A percentile compares a stretch with the other conserved stretches of the same genome.
Evolutionary conservation across 2,888 invertebrate species (phyloP).

Genomic region (Lordiphosa fenestrarum): DNA sequence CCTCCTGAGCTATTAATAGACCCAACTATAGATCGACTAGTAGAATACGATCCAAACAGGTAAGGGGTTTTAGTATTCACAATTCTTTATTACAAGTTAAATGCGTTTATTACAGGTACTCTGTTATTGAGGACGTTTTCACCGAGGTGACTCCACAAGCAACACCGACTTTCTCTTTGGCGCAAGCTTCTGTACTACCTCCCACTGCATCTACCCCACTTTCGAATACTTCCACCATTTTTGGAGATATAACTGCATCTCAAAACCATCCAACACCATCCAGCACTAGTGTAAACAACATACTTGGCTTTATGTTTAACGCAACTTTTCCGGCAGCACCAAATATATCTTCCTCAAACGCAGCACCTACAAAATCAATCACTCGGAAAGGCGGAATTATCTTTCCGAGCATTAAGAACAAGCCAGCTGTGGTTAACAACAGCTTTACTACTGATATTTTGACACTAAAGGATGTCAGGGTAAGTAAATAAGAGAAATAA

Average conservation of each 20-base stretch:
- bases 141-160: conserved; percentile 71
- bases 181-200: conserved; percentile 7
- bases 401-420: conserved; percentile 95
- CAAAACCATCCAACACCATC: conserved; percentile 38
- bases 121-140: conserved; percentile 76
- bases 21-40: conserved; percentile 89
- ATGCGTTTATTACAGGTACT: conserved; percentile 64
- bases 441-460: conserved; percentile 90
- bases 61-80: conserved; percentile 73
- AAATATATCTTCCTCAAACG: conserved; percentile 37
- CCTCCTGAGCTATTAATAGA: conserved; percentile 88
- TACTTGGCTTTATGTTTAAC: conserved; percentile 29
- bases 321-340: conserved; percentile 25
- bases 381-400: conserved; percentile 90
- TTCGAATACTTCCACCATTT: conserved; percentile 18
- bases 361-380: conserved; percentile 78
- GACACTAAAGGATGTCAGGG: conserved; percentile 91
- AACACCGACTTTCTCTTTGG: conserved; percentile 25
- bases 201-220: conserved; percentile 12
- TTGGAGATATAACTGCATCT: conserved; percentile 6
- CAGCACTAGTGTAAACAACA: conserved; percentile 31
- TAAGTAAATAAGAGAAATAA: conserved; percentile 80
- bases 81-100: not conserved
- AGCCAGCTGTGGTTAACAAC: conserved; percentile 91
- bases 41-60: conserved; percentile 89